A percentile compares a stretch with the other conserved stretches of the same genome.
These are phyloP conservation scores for Heptascelio sp. DNA, from an alignment of 2,888 invertebrate genomes.

Conservation along the genomic window DNA sequence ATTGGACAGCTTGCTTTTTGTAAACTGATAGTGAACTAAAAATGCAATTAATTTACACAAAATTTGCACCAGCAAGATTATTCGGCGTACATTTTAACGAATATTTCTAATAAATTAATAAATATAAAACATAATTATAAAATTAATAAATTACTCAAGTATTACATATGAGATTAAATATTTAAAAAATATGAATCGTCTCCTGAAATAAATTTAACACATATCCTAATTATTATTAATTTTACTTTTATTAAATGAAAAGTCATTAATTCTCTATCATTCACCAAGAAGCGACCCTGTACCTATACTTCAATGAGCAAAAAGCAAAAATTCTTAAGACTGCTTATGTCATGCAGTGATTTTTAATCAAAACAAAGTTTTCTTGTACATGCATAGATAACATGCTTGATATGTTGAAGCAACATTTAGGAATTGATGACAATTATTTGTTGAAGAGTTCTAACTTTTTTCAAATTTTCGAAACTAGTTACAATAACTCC, in stretches of 20 bases:
- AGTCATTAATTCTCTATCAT: conserved; percentile 2
- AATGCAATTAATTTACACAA: no score
- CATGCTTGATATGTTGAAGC: conserved; percentile 43
- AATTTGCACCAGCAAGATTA: no score
- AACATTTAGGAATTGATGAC: conserved; percentile 58
- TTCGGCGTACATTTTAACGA: no score
- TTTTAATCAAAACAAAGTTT: conserved; percentile 34
- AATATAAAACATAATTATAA: no score
- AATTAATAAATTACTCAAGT: no score
- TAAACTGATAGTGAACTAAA: conserved; percentile 28
- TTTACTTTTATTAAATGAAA: neutral
- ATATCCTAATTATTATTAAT: neutral
- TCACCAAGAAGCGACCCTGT: conserved; percentile 24
- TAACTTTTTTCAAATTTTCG: conserved; percentile 44
- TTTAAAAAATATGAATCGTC: no score
- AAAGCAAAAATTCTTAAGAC: conserved; percentile 57
- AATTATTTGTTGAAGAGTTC: conserved; percentile 34
- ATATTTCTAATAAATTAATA: no score
- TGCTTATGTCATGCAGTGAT: conserved; percentile 55
- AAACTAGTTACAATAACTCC: conserved; percentile 19
- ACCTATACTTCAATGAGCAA: conserved; percentile 44
- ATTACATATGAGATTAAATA: no score
- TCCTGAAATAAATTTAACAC: no score
- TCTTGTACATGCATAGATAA: conserved; percentile 45
- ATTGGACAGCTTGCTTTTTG: conserved; percentile 14